Base-by-base conservation (phyloP, 2,113 vertebrate genomes). In the Heteronetta atricapilla region DNA sequence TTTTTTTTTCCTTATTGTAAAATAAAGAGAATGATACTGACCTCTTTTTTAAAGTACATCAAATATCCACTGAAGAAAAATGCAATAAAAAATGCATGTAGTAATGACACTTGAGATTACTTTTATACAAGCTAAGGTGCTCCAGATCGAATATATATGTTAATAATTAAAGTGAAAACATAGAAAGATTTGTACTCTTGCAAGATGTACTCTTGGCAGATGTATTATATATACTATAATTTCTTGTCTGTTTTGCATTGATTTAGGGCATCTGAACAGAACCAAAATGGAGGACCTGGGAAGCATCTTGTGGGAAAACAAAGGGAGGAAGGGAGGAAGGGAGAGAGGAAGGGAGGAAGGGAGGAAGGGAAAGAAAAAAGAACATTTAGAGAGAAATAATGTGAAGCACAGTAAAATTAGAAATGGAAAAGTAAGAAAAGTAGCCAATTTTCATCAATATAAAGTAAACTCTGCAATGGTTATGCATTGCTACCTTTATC, bases 61-160 rank as follows among this genome's bases (percentile, higher is more conserved):
- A 52, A 33, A 68, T 72, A 89, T 34, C 15, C 20, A 56, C 25
- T 26, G 20, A 53, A 77, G 40, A 70, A 87, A 82, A 84, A 33
- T 5, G 20, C 11, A 55, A 60, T 79, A 87, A 84, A 89, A 90
- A 84, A 75, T 89, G 23, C 5, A 67, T 63, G 3, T 31, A 22
- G 25, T 34, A 81, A 68, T 78, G 23, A 55, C 33, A 64, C 42
- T 64, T 52, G 46, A 79, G 50, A 82, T 82, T 89, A 42, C 4
- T 85, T 83, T 91, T 89, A 20, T 34, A 63, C 5, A n/a, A 55
- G 28, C 23, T 82, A n/a, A 82, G 59, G 1, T 76, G 69, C 6
- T 93, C 86, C n/a, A 33, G 8, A 70, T 86, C 58, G 11, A 50
- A 84, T 88, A 86, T 63, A 40, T 56, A 13, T 69, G 62, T 79